Evolutionary conservation across 2,797 vertebrate genomes (phyloP), one percentile per base, ranked within the genome.

Genomic region (Lepus townsendii): DNA sequence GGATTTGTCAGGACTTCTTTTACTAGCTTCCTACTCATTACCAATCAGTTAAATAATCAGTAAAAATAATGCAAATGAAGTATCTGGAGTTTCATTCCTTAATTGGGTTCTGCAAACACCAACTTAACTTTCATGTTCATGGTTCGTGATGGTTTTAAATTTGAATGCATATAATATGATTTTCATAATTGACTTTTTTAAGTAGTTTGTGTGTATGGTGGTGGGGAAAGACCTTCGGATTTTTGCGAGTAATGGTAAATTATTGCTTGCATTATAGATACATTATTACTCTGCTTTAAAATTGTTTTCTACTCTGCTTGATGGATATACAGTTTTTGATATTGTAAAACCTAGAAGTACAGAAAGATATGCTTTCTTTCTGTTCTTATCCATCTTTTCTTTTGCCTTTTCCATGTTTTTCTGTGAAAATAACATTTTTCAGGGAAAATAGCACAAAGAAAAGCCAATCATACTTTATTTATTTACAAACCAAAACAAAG

Each of bases 361-460:
- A 27, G 50, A 65, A 73, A 87, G 16, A 4, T 2, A 2, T 47
- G 50, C 10, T n/a, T 60, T 22, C 3, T 2, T 89, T 52, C 35
- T 65, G 42, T 22, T 52, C 7, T n/a, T 54, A 16, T 22, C 4
- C 1, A 79, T 52, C 47, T 76, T 52, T 17, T 52, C 7, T 35
- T 54, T 5, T 16, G 6, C 57, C 3, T 3, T 13, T 77, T 72
- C 73, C 27, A 13, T 47, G 72, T 72, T 42, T 63, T 83, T 57
- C 30, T 5, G n/a, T 12, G 84, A 12, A 83, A 20, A 68, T 63
- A 12, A 87, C 80, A 38, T 94, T 80, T 75, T 93, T 94, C 38
- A 69, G 6, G 52, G 38, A 88, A 86, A 92, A 30, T 80, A 77
- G 0, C 2, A 63, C 16, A 73, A 20, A 73, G 38, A 82, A 82